Evolutionary conservation across 2,797 vertebrate species (phyloP).

Genomic region (Enteromius thamalakanensis): DNA sequence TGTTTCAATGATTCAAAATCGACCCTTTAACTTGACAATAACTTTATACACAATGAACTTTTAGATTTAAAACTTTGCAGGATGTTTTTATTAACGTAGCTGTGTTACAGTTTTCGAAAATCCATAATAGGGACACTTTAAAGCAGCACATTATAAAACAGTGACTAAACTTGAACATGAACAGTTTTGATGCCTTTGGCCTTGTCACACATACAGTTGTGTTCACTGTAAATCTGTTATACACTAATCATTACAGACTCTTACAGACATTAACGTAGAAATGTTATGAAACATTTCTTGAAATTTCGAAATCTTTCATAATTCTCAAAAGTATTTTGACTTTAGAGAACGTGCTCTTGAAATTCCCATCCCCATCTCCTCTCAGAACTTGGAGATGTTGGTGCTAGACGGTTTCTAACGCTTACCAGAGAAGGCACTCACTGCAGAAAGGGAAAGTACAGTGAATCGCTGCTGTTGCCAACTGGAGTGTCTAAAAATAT

Average conservation of each 20-base stretch:
- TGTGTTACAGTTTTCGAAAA: too few relatives aligned
- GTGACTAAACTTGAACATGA: background rate
- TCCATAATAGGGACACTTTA: background rate
- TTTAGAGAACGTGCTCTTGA: background rate
- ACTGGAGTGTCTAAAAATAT: slow-evolving; percentile 67
- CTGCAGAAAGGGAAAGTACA: slow-evolving; percentile 35
- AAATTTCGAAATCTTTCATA: background rate
- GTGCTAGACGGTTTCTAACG: slow-evolving; percentile 1
- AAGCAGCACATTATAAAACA: background rate
- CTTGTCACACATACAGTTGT: background rate
- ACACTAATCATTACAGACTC: background rate
- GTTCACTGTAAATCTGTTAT: background rate
- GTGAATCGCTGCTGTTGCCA: slow-evolving; percentile 57
- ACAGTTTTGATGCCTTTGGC: background rate
- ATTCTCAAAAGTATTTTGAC: background rate
- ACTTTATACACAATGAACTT: too few relatives aligned
- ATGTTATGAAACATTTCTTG: background rate
- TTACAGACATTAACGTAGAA: background rate
- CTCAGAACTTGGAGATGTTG: slow-evolving; percentile 11
- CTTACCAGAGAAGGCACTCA: slow-evolving; percentile 19
- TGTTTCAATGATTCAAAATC: too few relatives aligned
- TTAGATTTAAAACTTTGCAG: too few relatives aligned
- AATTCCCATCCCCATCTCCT: slow-evolving; percentile 9
- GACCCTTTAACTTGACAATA: too few relatives aligned
- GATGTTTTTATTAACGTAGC: too few relatives aligned